A percentile compares a stretch with the other conserved stretches of the same genome.
Evolutionary conservation across 2,888 invertebrate species (phyloP).

Genomic region (Morpho achilles): DNA sequence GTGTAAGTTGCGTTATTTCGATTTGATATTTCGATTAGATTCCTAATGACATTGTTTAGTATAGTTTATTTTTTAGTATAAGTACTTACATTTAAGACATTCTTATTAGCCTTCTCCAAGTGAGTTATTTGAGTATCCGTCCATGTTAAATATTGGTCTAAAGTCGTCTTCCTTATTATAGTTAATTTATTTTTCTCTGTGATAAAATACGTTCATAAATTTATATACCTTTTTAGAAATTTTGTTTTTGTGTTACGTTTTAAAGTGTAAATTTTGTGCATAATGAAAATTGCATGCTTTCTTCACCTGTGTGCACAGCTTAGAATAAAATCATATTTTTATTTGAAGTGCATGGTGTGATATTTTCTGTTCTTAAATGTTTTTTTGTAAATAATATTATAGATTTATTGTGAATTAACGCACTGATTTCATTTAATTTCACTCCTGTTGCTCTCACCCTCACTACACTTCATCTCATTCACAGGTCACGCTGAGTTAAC

Average conservation of each 20-base stretch:
- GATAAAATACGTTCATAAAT: slow-evolving; percentile 44
- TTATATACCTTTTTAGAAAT: too few species aligned
- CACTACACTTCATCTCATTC: slow-evolving; percentile 59
- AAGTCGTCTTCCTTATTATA: slow-evolving; percentile 52
- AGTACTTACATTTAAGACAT: slow-evolving; percentile 9
- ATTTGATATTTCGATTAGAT: neutral
- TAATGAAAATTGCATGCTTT: slow-evolving; percentile 29
- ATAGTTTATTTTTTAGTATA: slow-evolving; percentile 2
- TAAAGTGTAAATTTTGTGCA: slow-evolving; percentile 14
- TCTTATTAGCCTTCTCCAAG: slow-evolving; percentile 9
- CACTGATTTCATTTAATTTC: slow-evolving; percentile 73
- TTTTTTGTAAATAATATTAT: slow-evolving; percentile 73
- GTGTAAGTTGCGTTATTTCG: slow-evolving; percentile 2
- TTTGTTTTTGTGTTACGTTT: slow-evolving; percentile 12
- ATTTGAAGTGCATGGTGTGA: slow-evolving; percentile 78
- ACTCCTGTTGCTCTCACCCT: slow-evolving; percentile 60
- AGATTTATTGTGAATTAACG: slow-evolving; percentile 72
- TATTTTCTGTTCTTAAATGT: slow-evolving; percentile 56
- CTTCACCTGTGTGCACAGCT: slow-evolving; percentile 69
- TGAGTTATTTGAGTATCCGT: slow-evolving; percentile 40
- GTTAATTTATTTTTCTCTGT: slow-evolving; percentile 46
- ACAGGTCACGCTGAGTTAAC: slow-evolving; percentile 34
- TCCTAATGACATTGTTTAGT: neutral
- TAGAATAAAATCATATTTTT: slow-evolving; percentile 59
- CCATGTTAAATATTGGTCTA: slow-evolving; percentile 38